A percentile compares a stretch with the other conserved stretches of the same genome.
phyloP scores from a whole-genome alignment of 2,113 vertebrate species.

The Ia io region DNA sequence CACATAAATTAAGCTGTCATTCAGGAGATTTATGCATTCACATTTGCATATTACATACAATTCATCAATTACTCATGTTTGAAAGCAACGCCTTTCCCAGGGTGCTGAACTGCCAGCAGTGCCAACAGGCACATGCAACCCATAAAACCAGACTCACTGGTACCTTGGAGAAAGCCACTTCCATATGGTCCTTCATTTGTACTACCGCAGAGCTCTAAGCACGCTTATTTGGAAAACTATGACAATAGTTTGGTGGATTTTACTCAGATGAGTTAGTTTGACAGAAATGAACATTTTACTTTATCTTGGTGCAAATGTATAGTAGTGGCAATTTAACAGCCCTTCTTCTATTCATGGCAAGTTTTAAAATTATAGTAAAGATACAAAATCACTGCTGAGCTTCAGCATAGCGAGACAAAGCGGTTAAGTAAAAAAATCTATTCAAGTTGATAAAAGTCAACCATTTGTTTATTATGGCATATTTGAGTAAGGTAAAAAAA shows the following conservation, averaged over 20 bases:
- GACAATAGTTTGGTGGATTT: background rate
- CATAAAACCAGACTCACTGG: slow-evolving; percentile 63
- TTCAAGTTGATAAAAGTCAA: background rate
- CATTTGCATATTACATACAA: slow-evolving; percentile 91
- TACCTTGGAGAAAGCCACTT: slow-evolving; percentile 79
- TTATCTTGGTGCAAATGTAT: background rate
- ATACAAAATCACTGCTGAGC: background rate
- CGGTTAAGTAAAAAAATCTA: background rate
- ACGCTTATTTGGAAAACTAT: slow-evolving; percentile 7
- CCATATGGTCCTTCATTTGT: slow-evolving; percentile 79
- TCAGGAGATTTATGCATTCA: slow-evolving; percentile 91
- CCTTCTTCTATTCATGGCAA: rapidly evolving
- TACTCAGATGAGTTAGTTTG: slow-evolving; percentile 35
- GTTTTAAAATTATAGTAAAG: background rate
- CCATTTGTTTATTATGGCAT: background rate
- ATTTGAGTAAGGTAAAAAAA: background rate
- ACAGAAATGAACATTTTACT: background rate
- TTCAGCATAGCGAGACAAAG: background rate
- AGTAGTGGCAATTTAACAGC: background rate
- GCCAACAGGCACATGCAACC: slow-evolving; percentile 72
- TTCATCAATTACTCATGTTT: slow-evolving; percentile 90
- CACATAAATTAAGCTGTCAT: slow-evolving; percentile 93
- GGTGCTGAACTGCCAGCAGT: slow-evolving; percentile 80
- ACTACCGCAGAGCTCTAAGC: background rate
- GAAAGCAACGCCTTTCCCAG: slow-evolving; percentile 85